These are phyloP conservation scores for Apeltes quadracus DNA, from an alignment of 2,113 vertebrate species.

Conservation along the genomic window DNA sequence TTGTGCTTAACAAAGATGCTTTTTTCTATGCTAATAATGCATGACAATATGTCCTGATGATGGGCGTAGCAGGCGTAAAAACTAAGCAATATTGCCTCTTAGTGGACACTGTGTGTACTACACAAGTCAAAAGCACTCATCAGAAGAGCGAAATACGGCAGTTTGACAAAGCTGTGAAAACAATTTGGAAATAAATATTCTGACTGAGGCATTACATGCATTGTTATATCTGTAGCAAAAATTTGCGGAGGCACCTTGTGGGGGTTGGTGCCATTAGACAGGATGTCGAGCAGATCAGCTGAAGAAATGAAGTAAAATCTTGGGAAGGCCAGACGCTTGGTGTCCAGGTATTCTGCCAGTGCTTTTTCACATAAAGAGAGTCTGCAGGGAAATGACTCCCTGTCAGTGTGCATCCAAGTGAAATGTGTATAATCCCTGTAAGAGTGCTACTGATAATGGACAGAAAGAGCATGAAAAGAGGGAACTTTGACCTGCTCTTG, in stretches of 20 bases:
- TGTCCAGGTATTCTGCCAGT: constrained; percentile 93
- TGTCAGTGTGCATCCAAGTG: neutral
- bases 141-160: constrained; percentile 2
- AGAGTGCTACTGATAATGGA: neutral
- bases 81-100: constrained; percentile 66
- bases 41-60: constrained; percentile 33
- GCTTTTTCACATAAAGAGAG: constrained; percentile 94
- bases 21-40: constrained; percentile 40
- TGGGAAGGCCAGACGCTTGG: constrained; percentile 92
- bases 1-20: constrained; percentile 57
- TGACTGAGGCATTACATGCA: constrained; percentile 21
- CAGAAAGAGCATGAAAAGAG: neutral
- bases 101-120: constrained; percentile 49
- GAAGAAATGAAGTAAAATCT: constrained; percentile 98
- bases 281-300: constrained; percentile 93
- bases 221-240: constrained; percentile 6
- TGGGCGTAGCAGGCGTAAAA: constrained; percentile 13
- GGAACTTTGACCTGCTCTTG: constrained; percentile 85
- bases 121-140: constrained; percentile 11
- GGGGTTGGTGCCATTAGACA: constrained; percentile 92
- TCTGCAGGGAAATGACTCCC: constrained; percentile 75
- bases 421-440: neutral
- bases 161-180: neutral
- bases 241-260: constrained; percentile 74
- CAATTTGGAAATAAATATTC: too few species aligned